Percentiles rank a stretch among this genome's conserved stretches.
Evolutionary conservation across 1,140 invertebrate species (phyloP).

Genomic region (Microvelia longipes): DNA sequence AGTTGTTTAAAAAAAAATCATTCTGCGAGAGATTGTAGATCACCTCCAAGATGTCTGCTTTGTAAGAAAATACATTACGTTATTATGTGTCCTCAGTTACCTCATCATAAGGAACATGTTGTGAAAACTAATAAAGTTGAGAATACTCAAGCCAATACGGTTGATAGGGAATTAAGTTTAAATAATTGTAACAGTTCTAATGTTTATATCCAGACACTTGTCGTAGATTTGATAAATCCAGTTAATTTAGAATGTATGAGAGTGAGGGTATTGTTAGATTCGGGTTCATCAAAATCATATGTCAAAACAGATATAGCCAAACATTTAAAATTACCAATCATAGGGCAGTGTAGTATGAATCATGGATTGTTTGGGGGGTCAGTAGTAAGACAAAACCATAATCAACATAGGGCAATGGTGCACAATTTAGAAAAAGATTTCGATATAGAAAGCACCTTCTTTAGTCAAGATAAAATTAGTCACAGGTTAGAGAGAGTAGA

Average conservation of each 20-base stretch:
- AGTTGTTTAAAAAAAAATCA: too few relatives aligned
- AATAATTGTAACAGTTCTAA: too few relatives aligned
- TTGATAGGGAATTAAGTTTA: too few relatives aligned
- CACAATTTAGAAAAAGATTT: neutral
- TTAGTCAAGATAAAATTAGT: neutral
- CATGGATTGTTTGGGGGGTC: neutral
- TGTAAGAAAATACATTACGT: too few relatives aligned
- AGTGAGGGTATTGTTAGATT: neutral
- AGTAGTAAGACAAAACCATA: neutral
- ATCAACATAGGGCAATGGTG: neutral
- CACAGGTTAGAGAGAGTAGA: neutral
- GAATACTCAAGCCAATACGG: too few relatives aligned
- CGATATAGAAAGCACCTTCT: neutral
- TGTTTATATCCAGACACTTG: neutral
- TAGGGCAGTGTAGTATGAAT: neutral
- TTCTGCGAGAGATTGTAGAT: too few relatives aligned
- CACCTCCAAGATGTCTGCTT: too few relatives aligned
- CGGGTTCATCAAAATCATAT: neutral
- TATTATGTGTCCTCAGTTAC: too few relatives aligned
- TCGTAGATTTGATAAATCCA: neutral
- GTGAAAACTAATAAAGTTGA: too few relatives aligned
- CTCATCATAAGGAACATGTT: too few relatives aligned
- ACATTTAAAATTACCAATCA: neutral
- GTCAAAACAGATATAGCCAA: neutral
- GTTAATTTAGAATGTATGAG: neutral